phyloP scores from a whole-genome alignment of 2,888 invertebrate species.

The Melikaiella ostensackeni region DNA sequence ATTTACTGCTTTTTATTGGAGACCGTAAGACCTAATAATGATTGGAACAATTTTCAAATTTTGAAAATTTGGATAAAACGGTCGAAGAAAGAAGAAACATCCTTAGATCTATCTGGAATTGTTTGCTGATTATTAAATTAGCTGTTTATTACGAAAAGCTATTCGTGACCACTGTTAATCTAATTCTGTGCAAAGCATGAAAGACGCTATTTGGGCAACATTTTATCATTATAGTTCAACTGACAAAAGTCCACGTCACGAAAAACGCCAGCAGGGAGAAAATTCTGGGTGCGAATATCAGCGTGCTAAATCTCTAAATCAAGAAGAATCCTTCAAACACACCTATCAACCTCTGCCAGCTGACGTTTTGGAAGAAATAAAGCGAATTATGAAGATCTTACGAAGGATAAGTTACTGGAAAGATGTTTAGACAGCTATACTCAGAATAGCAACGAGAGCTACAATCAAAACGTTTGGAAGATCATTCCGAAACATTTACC shows the following conservation, averaged over 20 bases:
- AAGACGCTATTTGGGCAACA: not conserved
- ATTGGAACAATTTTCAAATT: no score
- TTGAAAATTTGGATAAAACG: no score
- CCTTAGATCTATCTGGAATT: no score
- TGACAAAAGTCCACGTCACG: not conserved
- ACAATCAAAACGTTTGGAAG: conserved; percentile 65
- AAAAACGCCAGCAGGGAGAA: not conserved
- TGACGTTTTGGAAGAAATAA: conserved; percentile 59
- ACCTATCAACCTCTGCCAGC: conserved; percentile 45
- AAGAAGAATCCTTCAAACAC: no score
- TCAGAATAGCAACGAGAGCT: conserved; percentile 68
- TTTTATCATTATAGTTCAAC: not conserved
- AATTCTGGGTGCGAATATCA: not conserved
- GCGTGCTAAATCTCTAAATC: no score
- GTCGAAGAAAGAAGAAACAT: no score
- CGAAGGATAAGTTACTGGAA: conserved; percentile 61
- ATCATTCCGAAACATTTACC: conserved; percentile 59
- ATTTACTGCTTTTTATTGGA: no score
- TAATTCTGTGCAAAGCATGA: no score
- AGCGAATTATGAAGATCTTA: conserved; percentile 65
- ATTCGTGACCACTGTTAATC: no score
- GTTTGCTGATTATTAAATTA: no score
- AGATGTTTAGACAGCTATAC: conserved; percentile 66
- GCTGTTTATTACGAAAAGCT: no score
- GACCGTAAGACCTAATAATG: no score